Percentiles rank a stretch among this genome's conserved stretches.
Evolutionary conservation across 2,113 vertebrate genomes (phyloP).

Genomic region (Phrynosoma platyrhinos): DNA sequence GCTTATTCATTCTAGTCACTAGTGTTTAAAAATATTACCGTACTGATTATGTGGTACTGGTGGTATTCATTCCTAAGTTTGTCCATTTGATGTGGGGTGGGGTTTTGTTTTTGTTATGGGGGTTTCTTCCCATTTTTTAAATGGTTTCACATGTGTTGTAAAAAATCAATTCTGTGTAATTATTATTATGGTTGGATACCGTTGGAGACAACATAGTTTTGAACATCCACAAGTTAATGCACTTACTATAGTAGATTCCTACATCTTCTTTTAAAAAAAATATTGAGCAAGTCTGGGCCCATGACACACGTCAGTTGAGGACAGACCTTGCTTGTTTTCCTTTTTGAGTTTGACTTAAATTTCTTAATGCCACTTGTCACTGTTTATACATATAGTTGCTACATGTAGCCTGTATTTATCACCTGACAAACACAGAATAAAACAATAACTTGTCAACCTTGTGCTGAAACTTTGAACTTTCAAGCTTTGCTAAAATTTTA

Average conservation of each 20-base stretch:
- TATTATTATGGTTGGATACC: background rate
- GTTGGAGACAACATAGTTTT: background rate
- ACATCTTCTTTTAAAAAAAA: background rate
- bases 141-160: background rate
- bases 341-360: background rate
- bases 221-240: background rate
- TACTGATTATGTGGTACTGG: background rate
- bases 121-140: background rate
- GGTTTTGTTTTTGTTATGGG: background rate
- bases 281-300: background rate
- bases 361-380: background rate
- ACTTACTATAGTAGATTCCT: background rate
- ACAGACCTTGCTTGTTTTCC: background rate
- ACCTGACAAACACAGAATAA: slow-evolving; percentile 1
- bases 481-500: slow-evolving; percentile 5
- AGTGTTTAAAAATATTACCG: background rate
- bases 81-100: background rate
- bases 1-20: background rate
- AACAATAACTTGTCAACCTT: background rate
- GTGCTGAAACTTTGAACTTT: slow-evolving; percentile 16
- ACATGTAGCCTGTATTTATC: background rate
- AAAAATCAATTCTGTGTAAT: background rate
- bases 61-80: background rate
- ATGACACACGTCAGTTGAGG: background rate
- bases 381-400: background rate